phyloP scores from a whole-genome alignment of 2,888 invertebrate genomes.

The Epiblema foenella region DNA sequence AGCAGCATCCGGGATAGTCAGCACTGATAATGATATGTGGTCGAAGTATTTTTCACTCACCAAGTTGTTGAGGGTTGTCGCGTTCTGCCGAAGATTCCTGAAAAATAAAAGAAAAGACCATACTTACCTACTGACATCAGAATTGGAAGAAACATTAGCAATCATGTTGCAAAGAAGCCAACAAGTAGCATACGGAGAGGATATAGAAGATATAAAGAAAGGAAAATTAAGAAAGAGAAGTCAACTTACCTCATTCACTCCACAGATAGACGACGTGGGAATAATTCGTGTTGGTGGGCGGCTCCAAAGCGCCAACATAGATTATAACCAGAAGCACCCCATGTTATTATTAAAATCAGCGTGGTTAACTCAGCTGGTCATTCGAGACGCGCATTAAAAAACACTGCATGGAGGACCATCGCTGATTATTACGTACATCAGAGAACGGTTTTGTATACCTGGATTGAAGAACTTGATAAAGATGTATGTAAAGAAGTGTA shows the following conservation, averaged over 20 bases:
- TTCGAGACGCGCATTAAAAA: not conserved
- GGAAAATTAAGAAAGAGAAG: not conserved
- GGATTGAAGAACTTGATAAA: no score
- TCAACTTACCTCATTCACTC: slow-evolving; percentile 10
- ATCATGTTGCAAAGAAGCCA: slow-evolving; percentile 8
- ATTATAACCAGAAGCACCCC: no score
- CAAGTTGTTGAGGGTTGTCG: slow-evolving; percentile 8
- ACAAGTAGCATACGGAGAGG: slow-evolving; percentile 5
- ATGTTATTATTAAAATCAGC: not conserved
- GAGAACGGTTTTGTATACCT: no score
- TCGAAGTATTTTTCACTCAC: not conserved
- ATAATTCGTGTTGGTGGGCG: not conserved
- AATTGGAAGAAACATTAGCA: slow-evolving; percentile 12
- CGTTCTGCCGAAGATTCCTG: slow-evolving; percentile 7
- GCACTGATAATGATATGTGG: not conserved
- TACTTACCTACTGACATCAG: slow-evolving; percentile 18
- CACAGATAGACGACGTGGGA: not conserved
- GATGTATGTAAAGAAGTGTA: no score
- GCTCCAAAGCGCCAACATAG: no score
- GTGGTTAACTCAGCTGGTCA: not conserved
- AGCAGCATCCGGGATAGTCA: not conserved
- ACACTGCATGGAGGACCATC: not conserved
- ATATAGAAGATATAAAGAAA: not conserved
- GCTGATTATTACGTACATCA: no score
- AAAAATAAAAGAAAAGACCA: not conserved